A percentile compares a stretch with the other conserved stretches of the same genome.
Conservation (phyloP, 2,888 invertebrate species). For the Osmoderma eremita region DNA sequence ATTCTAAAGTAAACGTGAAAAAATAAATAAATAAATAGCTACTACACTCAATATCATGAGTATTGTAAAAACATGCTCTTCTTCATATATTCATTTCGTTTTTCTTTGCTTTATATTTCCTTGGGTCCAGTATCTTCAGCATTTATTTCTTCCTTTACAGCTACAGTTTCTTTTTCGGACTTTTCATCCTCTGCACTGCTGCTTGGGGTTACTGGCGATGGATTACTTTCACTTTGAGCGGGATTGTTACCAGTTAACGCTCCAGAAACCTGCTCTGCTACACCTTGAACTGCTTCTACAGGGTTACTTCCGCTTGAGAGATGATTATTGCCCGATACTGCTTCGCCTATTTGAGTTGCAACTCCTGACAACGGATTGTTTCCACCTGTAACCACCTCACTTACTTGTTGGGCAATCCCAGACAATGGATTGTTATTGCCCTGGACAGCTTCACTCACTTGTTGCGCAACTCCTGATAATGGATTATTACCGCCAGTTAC, state of each 20-base stretch:
- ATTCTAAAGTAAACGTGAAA: too few relatives aligned
- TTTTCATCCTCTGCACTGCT: neutral
- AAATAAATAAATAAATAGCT: too few relatives aligned
- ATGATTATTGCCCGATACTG: constrained; percentile 26
- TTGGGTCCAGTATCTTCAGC: too few relatives aligned
- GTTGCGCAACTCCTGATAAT: constrained; percentile 38
- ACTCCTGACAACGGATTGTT: constrained; percentile 33
- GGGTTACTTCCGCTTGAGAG: constrained; percentile 17
- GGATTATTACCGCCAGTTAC: constrained; percentile 34
- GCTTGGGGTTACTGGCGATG: neutral
- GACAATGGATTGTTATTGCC: constrained; percentile 33
- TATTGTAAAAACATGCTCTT: too few relatives aligned
- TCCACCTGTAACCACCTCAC: constrained; percentile 27
- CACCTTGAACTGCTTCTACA: constrained; percentile 26
- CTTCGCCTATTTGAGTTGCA: constrained; percentile 37
- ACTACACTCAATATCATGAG: too few relatives aligned
- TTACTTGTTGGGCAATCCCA: constrained; percentile 42
- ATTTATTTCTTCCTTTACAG: neutral
- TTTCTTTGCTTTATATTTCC: too few relatives aligned
- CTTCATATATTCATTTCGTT: too few relatives aligned
- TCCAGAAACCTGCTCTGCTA: constrained; percentile 22
- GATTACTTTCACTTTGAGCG: neutral
- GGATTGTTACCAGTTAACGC: constrained; percentile 23
- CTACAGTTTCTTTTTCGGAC: neutral
- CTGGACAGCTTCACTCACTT: constrained; percentile 39